Evolutionary conservation across 2,113 vertebrate species (phyloP).

Genomic region (Struthio camelus): DNA sequence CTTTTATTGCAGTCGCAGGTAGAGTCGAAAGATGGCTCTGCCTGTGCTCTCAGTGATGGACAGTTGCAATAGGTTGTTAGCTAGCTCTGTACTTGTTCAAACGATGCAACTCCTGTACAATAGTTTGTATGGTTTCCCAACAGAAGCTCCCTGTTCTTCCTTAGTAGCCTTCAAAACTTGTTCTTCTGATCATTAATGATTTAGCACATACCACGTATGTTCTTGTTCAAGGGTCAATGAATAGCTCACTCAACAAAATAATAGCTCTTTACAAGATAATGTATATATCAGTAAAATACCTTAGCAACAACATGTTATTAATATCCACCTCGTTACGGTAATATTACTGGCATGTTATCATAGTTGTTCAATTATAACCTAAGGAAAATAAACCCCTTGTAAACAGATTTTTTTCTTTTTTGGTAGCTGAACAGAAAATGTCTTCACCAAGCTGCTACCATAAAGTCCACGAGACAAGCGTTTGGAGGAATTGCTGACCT

Average conservation of each 20-base stretch:
- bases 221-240: not conserved
- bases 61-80: not conserved
- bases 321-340: not conserved
- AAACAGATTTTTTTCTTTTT: constrained; percentile 19
- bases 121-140: not conserved
- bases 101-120: rapidly evolving
- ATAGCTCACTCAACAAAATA: not conserved
- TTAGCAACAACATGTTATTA: not conserved
- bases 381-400: constrained; percentile 9
- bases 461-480: not conserved
- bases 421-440: constrained; percentile 20
- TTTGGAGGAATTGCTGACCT: constrained; percentile 15
- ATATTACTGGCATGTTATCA: not conserved
- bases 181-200: not conserved
- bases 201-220: not conserved
- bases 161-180: not conserved
- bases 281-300: not conserved
- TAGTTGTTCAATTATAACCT: not conserved
- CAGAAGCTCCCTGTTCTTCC: not conserved
- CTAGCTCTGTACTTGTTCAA: not conserved
- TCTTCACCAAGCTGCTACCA: not conserved
- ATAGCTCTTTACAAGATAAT: not conserved
- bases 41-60: not conserved
- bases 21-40: not conserved
- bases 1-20: not conserved